Percentiles rank a stretch among this genome's conserved stretches.
Evolutionary conservation across 2,113 vertebrate species (phyloP).

Genomic region (Menura novaehollandiae): DNA sequence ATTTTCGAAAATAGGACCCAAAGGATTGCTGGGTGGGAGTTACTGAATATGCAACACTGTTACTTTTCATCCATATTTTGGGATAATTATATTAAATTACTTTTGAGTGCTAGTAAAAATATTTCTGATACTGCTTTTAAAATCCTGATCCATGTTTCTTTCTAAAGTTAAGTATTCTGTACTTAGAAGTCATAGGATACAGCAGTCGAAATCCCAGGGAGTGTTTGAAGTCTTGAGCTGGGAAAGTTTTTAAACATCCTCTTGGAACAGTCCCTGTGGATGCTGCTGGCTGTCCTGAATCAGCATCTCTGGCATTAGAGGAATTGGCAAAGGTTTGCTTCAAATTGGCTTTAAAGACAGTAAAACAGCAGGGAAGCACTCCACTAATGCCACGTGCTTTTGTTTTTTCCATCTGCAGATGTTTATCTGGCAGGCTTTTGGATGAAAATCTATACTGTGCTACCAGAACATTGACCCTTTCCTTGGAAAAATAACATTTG

Average conservation of each 20-base stretch:
- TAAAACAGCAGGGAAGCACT: background rate
- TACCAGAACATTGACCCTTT: background rate
- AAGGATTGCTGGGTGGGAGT: background rate
- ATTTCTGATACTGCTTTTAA: accelerated
- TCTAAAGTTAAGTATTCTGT: background rate
- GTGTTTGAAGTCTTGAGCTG: background rate
- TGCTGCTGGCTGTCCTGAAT: background rate
- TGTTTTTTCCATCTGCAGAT: background rate
- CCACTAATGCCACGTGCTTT: background rate
- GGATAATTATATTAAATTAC: background rate
- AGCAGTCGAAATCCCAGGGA: background rate
- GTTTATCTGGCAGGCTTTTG: background rate
- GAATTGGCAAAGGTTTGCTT: background rate
- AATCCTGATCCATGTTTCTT: background rate
- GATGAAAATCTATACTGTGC: background rate
- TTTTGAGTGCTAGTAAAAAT: background rate
- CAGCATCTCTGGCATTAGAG: background rate
- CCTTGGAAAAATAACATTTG: background rate
- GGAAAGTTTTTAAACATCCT: background rate
- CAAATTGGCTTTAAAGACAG: background rate
- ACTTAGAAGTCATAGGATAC: background rate
- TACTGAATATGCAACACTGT: background rate
- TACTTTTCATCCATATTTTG: background rate
- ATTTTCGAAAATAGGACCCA: background rate
- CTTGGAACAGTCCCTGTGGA: background rate